phyloP scores from a whole-genome alignment of 2,888 invertebrate species.

The Eretmocerus hayati region DNA sequence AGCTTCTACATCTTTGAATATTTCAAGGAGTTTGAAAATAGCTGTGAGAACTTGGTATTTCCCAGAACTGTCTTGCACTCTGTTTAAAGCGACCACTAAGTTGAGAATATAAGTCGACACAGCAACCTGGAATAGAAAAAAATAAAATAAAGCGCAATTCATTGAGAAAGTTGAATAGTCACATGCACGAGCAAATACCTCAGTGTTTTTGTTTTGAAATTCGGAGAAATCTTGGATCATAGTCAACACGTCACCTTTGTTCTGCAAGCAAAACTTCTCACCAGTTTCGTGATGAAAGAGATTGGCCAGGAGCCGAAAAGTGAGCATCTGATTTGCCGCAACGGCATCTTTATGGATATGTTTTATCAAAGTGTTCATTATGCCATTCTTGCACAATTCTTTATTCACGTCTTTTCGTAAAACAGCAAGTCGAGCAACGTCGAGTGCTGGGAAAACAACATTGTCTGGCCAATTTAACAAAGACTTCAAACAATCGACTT shows the following conservation, averaged over 20 bases:
- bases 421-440: slow-evolving; percentile 76
- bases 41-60: slow-evolving; percentile 51
- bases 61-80: slow-evolving; percentile 50
- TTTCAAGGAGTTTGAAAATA: slow-evolving; percentile 52
- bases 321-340: slow-evolving; percentile 69
- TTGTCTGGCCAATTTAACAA: slow-evolving; percentile 48
- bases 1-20: slow-evolving; percentile 63
- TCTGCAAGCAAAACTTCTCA: slow-evolving; percentile 55
- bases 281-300: slow-evolving; percentile 66
- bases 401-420: slow-evolving; percentile 60
- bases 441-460: slow-evolving; percentile 80
- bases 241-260: slow-evolving; percentile 52
- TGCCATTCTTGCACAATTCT: slow-evolving; percentile 42
- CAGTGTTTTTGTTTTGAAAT: slow-evolving; percentile 56
- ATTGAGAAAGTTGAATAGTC: background rate
- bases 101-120: slow-evolving; percentile 67
- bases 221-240: slow-evolving; percentile 50
- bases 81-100: slow-evolving; percentile 58
- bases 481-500: slow-evolving; percentile 6
- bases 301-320: slow-evolving; percentile 73
- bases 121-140: slow-evolving; percentile 55
- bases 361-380: slow-evolving; percentile 43
- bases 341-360: slow-evolving; percentile 46
- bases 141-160: background rate
- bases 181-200: slow-evolving; percentile 54